Evolutionary conservation across 2,888 invertebrate species (phyloP), one percentile per base, ranked within the genome.

Genomic region (Molanna angustata): DNA sequence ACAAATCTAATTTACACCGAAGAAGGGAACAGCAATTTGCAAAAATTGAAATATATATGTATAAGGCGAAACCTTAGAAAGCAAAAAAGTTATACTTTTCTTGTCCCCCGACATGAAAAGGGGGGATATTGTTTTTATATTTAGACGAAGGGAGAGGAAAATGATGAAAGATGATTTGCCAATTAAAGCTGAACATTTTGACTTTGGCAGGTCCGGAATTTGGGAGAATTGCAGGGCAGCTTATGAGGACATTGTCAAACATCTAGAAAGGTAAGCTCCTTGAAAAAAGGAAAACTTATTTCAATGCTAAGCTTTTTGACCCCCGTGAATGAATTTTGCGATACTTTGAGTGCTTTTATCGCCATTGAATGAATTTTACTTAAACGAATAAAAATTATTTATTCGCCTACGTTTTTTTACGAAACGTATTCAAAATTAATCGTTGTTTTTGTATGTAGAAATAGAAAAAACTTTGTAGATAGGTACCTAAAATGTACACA

Each of bases 161-260:
- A 41, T 45, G 42, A 43, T 14, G 22, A 50, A 52, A 59, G 42
- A 54, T 49, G 47, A 56, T 56, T 58, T 58, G 48, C 52, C 58
- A 58, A 58, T 59, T 59, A 56, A 60, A 60, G 55, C 56, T 57
- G 47, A 55, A 61, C 60, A 63, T 61, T 62, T 59, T 56, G 56
- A 56, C 56, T 74, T 74, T 79, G 73, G 62, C 79, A 86, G 86
- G 72, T 88, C 90, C 70, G 90, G 90, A 66, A 90, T 93, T 70
- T 93, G 93, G 93, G 93, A 94, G 80, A 93, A 93, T 78, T 93
- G 93, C 80, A 84, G 92, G 74, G 92, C 92, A 62, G 92, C 92
- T 64, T 94, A 94, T 74, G 94, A 93, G 78, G 93, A 94, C 76
- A 92, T 94, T 74, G 92, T 93, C 64, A 94, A 93, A 80, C 93